phyloP scores from a whole-genome alignment of 2,797 vertebrate genomes.

The Sphaeramia orbicularis region DNA sequence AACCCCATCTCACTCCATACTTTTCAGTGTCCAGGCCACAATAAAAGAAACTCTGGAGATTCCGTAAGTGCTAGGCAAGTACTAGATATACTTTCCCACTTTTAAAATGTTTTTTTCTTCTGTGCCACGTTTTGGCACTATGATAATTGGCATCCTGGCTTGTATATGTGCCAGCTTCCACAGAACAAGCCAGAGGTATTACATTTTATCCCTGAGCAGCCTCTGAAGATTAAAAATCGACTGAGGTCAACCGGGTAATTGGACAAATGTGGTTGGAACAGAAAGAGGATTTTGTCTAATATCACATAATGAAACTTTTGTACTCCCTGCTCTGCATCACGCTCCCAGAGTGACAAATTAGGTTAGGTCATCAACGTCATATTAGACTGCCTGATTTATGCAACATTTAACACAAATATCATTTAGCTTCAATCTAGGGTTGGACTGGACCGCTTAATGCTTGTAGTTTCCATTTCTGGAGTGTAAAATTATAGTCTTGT shows the following conservation, averaged over 20 bases:
- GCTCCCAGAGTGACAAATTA: slow-evolving; percentile 34
- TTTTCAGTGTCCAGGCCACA: slow-evolving; percentile 10
- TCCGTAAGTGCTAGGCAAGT: slow-evolving; percentile 19
- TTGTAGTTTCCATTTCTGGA: background rate
- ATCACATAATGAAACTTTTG: slow-evolving; percentile 34
- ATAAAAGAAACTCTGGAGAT: slow-evolving; percentile 7
- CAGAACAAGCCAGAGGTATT: slow-evolving; percentile 36
- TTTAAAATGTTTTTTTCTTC: background rate
- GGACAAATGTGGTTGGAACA: slow-evolving; percentile 54
- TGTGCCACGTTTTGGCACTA: slow-evolving; percentile 27
- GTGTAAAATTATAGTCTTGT: background rate
- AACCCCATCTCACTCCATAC: slow-evolving; percentile 24
- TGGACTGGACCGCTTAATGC: background rate
- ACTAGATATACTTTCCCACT: slow-evolving; percentile 23
- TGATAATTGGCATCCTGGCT: slow-evolving; percentile 49
- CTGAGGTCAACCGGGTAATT: slow-evolving; percentile 63
- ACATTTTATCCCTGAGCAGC: slow-evolving; percentile 37
- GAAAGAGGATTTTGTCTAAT: slow-evolving; percentile 54
- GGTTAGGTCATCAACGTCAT: slow-evolving; percentile 36
- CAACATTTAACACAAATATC: slow-evolving; percentile 14
- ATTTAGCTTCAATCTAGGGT: background rate
- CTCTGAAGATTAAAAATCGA: slow-evolving; percentile 57
- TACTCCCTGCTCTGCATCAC: slow-evolving; percentile 15
- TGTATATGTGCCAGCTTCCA: slow-evolving; percentile 31
- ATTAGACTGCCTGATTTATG: slow-evolving; percentile 26